These are phyloP conservation scores for Ptyas mucosa DNA, from an alignment of 2,113 vertebrate species.

Conservation along the genomic window DNA sequence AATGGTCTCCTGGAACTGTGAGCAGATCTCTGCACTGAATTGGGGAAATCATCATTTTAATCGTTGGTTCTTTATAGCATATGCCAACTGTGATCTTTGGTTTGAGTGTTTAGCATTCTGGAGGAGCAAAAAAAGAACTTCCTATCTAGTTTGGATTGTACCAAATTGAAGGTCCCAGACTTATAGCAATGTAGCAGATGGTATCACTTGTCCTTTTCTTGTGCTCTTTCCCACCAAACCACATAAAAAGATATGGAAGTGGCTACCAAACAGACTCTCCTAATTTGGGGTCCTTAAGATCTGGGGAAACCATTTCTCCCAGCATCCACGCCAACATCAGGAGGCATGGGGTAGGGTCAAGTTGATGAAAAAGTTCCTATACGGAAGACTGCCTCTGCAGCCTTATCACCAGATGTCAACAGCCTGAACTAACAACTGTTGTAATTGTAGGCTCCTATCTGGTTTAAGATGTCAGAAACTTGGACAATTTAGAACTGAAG, in stretches of 20 bases:
- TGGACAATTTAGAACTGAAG: neutral
- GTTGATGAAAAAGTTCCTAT: neutral
- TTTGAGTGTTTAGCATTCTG: neutral
- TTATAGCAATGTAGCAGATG: neutral
- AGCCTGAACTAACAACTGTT: neutral
- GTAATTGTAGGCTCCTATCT: neutral
- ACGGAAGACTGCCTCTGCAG: neutral
- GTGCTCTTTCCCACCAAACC: neutral
- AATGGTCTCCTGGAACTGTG: neutral
- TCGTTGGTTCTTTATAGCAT: neutral
- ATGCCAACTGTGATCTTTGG: neutral
- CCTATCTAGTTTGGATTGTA: too few relatives aligned
- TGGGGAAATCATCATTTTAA: neutral
- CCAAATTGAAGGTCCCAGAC: neutral
- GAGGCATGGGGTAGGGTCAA: neutral
- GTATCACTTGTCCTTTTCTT: neutral
- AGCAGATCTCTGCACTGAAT: neutral
- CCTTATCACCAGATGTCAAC: neutral
- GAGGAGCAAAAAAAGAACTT: neutral
- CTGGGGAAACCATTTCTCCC: neutral
- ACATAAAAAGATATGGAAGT: neutral
- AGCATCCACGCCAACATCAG: neutral
- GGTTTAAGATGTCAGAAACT: neutral
- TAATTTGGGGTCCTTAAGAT: neutral
- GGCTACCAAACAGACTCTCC: neutral